Base-by-base conservation (phyloP, 2,113 vertebrate species). In the Harpagus bidentatus region DNA sequence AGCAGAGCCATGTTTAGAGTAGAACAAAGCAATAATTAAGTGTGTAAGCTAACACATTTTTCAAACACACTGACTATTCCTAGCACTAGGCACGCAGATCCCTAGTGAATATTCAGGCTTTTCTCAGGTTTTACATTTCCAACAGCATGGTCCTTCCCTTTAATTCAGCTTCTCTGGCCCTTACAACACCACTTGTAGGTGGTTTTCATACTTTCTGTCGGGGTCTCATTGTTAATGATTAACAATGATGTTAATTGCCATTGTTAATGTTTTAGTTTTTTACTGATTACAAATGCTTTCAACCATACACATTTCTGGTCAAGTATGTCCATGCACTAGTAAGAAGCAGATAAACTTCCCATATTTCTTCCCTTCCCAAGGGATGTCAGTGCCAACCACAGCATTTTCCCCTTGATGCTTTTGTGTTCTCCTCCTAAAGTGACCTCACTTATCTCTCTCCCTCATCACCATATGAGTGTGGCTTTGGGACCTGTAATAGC, bases 241-340 rank as follows among this genome's bases (percentile, higher is more conserved):
- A n/a, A n/a, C n/a, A n/a, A n/a, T n/a, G n/a, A n/a, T n/a, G n/a
- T n/a, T n/a, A n/a, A n/a, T 50, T 59, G n/a, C 20, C 32, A 6
- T 12, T 23, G n/a, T 20, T 55, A 17, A 11, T 13, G 4, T 29
- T 82, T 63, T n/a, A 1, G 1, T 0, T 9, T 69, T 63, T 72
- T 47, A 11, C 9, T 22, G 29, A 32, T 66, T 55, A 79, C 67
- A 78, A 91, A 29, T 31, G 1, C 5, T 76, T 90, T 82, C 18
- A 86, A 31, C 5, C 13, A 8, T 34, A 66, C 1, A 2, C 9
- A 47, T 61, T 87, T 53, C 43, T 79, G 31, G 20, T 42, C 66
- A 55, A n/a, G 8, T 31, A 47, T 18, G 13, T 34, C 11, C 29
- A 92, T 8, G 11, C 6, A 43, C 32, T 8, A 78, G 16, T 28